These are phyloP conservation scores for Pterophyllum scalare DNA, from an alignment of 2,113 vertebrate genomes.

Conservation along the genomic window DNA sequence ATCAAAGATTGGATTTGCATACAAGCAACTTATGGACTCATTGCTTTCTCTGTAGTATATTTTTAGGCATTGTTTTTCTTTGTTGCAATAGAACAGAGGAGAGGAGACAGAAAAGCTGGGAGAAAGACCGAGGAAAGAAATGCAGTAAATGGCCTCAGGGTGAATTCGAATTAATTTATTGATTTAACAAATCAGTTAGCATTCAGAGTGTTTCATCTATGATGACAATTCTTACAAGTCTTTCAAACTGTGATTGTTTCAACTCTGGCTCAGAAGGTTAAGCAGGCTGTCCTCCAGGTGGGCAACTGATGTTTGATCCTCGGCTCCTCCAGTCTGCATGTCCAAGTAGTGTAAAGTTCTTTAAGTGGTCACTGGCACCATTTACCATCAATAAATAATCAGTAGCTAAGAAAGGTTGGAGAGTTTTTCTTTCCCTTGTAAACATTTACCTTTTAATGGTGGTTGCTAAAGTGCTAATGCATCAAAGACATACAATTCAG, in stretches of 20 bases:
- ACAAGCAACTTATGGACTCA: neutral
- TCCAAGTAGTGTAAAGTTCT: neutral
- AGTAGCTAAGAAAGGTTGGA: neutral
- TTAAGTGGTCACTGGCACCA: neutral
- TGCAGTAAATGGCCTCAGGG: neutral
- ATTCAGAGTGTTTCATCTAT: neutral
- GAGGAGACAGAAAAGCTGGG: too few species aligned
- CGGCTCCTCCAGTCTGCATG: neutral
- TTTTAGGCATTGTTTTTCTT: neutral
- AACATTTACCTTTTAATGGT: neutral
- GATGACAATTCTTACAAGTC: neutral
- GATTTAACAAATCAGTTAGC: neutral
- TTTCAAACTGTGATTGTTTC: neutral
- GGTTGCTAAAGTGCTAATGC: neutral
- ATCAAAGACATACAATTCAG: neutral
- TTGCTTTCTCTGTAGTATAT: neutral
- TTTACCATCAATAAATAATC: conserved; percentile 7
- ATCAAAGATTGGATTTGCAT: neutral
- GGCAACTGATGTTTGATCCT: neutral
- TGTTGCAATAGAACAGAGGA: neutral
- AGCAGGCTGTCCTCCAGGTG: neutral
- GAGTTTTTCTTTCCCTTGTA: neutral
- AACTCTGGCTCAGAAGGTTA: neutral
- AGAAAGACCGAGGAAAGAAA: neutral
- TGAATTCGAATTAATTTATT: neutral